These are phyloP conservation scores for Poecilia velifera DNA, from an alignment of 2,797 vertebrate genomes.

Conservation along the genomic window DNA sequence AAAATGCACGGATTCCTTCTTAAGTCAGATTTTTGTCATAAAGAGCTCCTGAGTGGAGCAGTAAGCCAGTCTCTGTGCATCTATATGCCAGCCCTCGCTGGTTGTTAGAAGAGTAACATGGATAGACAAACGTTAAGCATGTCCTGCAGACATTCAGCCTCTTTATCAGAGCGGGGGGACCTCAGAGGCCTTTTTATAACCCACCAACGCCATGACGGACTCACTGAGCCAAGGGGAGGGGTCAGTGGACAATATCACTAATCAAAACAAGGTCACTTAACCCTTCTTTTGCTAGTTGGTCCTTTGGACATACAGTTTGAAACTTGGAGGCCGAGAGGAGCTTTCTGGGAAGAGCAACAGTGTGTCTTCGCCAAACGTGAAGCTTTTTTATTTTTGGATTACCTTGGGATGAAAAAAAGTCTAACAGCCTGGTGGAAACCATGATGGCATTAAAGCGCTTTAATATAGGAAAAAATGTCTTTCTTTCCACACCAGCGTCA, in stretches of 20 bases:
- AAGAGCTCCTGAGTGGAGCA: constrained; percentile 74
- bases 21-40: constrained; percentile 72
- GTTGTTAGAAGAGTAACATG: constrained; percentile 75
- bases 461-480: no score
- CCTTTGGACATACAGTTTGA: constrained; percentile 2
- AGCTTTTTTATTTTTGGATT: constrained; percentile 8
- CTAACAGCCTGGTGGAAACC: constrained; percentile 33
- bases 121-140: constrained; percentile 80
- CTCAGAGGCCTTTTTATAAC: constrained; percentile 83
- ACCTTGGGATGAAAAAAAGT: background rate
- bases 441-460: constrained; percentile 22
- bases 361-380: background rate
- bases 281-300: constrained; percentile 62
- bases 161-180: constrained; percentile 79
- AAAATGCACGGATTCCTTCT: constrained; percentile 50
- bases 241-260: constrained; percentile 72
- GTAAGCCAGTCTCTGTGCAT: constrained; percentile 73
- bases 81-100: constrained; percentile 64
- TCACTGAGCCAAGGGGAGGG: constrained; percentile 74
- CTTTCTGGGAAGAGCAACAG: background rate
- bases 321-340: background rate
- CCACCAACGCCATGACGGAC: constrained; percentile 57
- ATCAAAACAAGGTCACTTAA: constrained; percentile 79
- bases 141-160: constrained; percentile 83
- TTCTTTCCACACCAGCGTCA: background rate